A percentile compares a stretch with the other conserved stretches of the same genome.
phyloP scores from a whole-genome alignment of 2,113 vertebrate species.

The Stercorarius parasiticus region DNA sequence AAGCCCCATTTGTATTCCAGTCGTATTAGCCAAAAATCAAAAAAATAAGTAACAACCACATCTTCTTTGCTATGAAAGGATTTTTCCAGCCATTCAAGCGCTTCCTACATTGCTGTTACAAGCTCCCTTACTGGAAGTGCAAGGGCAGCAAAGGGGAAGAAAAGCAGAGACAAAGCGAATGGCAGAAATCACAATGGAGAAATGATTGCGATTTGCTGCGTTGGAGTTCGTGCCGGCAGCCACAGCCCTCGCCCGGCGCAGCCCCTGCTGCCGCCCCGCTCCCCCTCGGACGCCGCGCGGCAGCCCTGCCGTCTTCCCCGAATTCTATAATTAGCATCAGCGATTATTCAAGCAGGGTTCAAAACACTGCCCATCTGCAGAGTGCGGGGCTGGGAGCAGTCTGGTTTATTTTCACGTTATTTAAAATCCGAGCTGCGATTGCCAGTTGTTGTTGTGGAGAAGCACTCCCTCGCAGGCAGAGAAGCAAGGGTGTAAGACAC shows the following conservation, averaged over 20 bases:
- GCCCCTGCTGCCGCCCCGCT: background rate
- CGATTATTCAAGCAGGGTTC: background rate
- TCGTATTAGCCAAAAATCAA: slow-evolving; percentile 40
- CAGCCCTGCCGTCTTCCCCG: background rate
- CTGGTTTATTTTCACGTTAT: background rate
- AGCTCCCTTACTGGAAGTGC: background rate
- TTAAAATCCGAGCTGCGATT: background rate
- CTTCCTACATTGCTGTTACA: background rate
- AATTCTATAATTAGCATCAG: slow-evolving; percentile 2
- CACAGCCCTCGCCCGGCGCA: background rate
- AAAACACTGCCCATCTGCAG: background rate
- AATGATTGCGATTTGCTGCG: background rate
- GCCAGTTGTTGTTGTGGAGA: background rate
- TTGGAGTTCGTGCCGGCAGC: background rate
- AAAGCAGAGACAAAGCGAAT: slow-evolving; percentile 12
- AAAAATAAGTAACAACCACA: slow-evolving; percentile 51
- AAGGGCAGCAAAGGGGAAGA: slow-evolving; percentile 18
- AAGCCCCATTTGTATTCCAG: slow-evolving; percentile 50
- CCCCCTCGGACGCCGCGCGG: background rate
- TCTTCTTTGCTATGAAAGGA: slow-evolving; percentile 22
- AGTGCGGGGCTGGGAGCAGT: background rate
- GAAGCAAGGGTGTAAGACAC: background rate
- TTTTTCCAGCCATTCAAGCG: slow-evolving; percentile 33
- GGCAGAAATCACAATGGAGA: background rate
- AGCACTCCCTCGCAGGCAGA: background rate